These are phyloP conservation scores for Pelagia noctiluca DNA, from an alignment of 30 jellyfish, hydroid and myxozoan genomes.

Conservation along the genomic window DNA sequence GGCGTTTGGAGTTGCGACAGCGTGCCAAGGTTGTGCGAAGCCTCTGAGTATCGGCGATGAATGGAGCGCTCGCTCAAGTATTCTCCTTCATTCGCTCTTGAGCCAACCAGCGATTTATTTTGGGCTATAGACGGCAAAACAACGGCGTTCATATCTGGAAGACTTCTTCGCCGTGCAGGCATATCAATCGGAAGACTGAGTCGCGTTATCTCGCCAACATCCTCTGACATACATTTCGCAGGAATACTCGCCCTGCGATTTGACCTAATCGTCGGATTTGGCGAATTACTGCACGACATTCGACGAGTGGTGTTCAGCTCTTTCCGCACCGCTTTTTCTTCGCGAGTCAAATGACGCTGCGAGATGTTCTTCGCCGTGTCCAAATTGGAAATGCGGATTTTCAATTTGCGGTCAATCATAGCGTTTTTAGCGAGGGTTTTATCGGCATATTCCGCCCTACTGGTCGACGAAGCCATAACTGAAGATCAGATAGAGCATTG, in stretches of 20 bases:
- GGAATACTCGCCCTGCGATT: slow-evolving; percentile 70
- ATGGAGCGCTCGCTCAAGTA: background rate
- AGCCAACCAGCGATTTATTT: slow-evolving; percentile 25
- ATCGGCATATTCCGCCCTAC: slow-evolving; percentile 66
- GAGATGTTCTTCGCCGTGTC: slow-evolving; percentile 61
- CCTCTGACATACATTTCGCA: slow-evolving; percentile 31
- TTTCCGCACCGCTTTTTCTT: slow-evolving; percentile 45
- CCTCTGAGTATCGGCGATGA: slow-evolving; percentile 37
- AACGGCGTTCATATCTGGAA: slow-evolving; percentile 65
- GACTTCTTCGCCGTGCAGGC: slow-evolving; percentile 54
- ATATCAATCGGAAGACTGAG: slow-evolving; percentile 41
- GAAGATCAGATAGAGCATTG: no score
- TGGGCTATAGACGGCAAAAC: slow-evolving; percentile 40
- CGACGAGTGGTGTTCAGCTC: slow-evolving; percentile 50
- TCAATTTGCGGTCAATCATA: slow-evolving; percentile 68
- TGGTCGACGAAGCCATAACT: slow-evolving; percentile 56
- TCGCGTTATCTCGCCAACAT: slow-evolving; percentile 25
- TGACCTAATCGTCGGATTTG: background rate
- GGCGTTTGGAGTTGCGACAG: slow-evolving; percentile 69
- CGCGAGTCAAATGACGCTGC: slow-evolving; percentile 57
- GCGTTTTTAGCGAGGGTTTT: slow-evolving; percentile 74
- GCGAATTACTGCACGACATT: slow-evolving; percentile 45
- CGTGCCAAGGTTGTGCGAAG: background rate
- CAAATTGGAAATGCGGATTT: slow-evolving; percentile 63
- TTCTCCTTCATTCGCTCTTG: background rate